Percentiles rank a stretch among this genome's conserved stretches.
phyloP scores from a whole-genome alignment of 1,140 invertebrate genomes.

The Diorhabda sublineata region DNA sequence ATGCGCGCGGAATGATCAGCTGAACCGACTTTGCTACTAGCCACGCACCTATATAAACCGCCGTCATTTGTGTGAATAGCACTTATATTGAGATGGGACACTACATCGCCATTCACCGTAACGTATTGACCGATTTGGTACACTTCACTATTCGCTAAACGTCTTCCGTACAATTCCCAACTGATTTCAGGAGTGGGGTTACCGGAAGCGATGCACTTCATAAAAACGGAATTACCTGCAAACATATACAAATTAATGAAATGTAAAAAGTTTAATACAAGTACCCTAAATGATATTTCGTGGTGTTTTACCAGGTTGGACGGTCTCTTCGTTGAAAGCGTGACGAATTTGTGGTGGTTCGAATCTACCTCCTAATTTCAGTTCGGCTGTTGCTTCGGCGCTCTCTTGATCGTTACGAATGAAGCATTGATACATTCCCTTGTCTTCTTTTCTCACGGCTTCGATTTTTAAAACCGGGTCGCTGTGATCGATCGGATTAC shows the following conservation, averaged over 20 bases:
- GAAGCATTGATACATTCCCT: conserved; percentile 97
- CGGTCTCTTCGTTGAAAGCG: conserved; percentile 79
- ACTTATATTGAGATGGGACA: conserved; percentile 90
- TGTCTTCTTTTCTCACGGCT: conserved; percentile 88
- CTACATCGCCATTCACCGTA: conserved; percentile 84
- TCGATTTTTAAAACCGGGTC: conserved; percentile 79
- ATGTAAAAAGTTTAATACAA: conserved; percentile 67
- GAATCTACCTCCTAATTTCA: conserved; percentile 89
- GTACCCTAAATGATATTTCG: too few species aligned
- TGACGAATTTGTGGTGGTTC: conserved; percentile 84
- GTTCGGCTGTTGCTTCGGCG: conserved; percentile 85
- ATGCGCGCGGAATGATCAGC: conserved; percentile 81
- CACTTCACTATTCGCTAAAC: conserved; percentile 74
- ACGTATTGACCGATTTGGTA: conserved; percentile 83
- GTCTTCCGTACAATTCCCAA: conserved; percentile 89
- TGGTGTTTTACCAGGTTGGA: conserved; percentile 66
- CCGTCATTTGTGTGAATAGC: conserved; percentile 89
- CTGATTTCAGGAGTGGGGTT: conserved; percentile 93
- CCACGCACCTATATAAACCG: conserved; percentile 83
- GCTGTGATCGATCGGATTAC: conserved; percentile 73
- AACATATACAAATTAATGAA: conserved; percentile 52
- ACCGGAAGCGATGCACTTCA: conserved; percentile 74
- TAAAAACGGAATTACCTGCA: conserved; percentile 47
- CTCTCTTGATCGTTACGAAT: conserved; percentile 91
- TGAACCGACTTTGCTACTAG: conserved; percentile 85